Conservation (phyloP, 2,113 vertebrate species). For the Oreochromis tanganicae region DNA sequence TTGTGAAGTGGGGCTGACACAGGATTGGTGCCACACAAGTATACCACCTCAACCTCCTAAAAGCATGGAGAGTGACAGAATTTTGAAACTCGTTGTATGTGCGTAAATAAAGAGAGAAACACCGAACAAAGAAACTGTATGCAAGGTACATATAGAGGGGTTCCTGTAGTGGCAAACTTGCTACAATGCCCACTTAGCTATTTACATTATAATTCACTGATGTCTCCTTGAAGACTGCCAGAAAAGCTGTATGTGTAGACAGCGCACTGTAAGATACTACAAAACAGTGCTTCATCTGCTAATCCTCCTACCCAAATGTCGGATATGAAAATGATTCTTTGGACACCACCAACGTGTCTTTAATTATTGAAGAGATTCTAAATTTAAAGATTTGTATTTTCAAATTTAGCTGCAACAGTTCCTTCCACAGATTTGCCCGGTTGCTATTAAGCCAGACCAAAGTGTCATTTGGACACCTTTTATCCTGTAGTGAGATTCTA, state of each 20-base stretch:
- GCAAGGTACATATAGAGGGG: not conserved
- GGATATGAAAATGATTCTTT: not conserved
- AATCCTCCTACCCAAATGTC: not conserved
- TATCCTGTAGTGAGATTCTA: not conserved
- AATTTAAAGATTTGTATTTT: not conserved
- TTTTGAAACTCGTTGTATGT: not conserved
- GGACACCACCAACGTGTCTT: not conserved
- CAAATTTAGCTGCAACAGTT: not conserved
- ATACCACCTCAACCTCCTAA: not conserved
- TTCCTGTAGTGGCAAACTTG: not conserved
- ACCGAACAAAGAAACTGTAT: rapidly evolving
- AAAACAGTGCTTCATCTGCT: not conserved
- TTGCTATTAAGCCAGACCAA: not conserved
- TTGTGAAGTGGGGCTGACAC: not conserved
- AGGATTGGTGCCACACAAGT: not conserved
- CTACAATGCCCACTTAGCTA: not conserved
- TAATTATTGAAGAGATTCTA: not conserved
- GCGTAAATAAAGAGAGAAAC: not conserved
- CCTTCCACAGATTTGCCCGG: not conserved
- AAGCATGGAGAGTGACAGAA: not conserved
- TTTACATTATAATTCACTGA: not conserved
- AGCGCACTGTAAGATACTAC: not conserved
- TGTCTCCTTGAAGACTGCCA: not conserved
- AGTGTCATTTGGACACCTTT: not conserved
- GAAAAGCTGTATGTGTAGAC: not conserved